Evolutionary conservation across 2,888 invertebrate genomes (phyloP).

Genomic region (Clepsis dumicolana): DNA sequence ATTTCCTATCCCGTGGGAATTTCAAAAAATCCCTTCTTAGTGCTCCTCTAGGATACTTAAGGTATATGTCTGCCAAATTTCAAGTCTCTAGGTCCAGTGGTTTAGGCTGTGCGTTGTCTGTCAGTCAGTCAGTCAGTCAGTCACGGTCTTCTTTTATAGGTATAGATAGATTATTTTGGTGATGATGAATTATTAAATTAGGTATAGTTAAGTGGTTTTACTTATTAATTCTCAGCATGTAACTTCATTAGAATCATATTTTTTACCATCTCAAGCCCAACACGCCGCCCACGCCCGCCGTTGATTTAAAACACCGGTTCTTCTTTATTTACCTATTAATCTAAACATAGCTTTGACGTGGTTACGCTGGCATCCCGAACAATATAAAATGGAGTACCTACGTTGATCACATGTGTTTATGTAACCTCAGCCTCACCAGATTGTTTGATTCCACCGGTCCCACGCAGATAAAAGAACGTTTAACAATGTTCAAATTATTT

Average conservation of each 20-base stretch:
- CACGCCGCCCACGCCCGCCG: slow-evolving; percentile 53
- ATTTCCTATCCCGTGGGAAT: too few species aligned
- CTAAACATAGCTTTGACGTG: slow-evolving; percentile 42
- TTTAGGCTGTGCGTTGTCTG: too few species aligned
- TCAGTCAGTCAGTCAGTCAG: too few species aligned
- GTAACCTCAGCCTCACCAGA: slow-evolving; percentile 17
- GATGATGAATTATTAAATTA: slow-evolving; percentile 34
- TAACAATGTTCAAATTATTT: not conserved
- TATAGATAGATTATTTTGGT: not conserved
- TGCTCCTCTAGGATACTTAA: too few species aligned
- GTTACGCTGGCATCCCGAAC: slow-evolving; percentile 31
- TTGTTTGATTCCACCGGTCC: slow-evolving; percentile 10
- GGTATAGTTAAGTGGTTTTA: slow-evolving; percentile 11
- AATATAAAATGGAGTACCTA: slow-evolving; percentile 20
- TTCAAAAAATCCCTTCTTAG: too few species aligned
- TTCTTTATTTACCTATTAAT: slow-evolving; percentile 41
- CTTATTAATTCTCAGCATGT: slow-evolving; percentile 26
- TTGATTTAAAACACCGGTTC: slow-evolving; percentile 60
- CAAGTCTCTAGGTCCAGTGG: too few species aligned
- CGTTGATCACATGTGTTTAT: slow-evolving; percentile 25
- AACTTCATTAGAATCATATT: slow-evolving; percentile 26
- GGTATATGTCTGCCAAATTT: too few species aligned
- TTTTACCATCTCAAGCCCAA: slow-evolving; percentile 38
- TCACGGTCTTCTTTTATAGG: too few species aligned
- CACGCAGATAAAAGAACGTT: slow-evolving; percentile 4